Conservation (phyloP, 2,113 vertebrate species). For the Mustela lutreola region DNA sequence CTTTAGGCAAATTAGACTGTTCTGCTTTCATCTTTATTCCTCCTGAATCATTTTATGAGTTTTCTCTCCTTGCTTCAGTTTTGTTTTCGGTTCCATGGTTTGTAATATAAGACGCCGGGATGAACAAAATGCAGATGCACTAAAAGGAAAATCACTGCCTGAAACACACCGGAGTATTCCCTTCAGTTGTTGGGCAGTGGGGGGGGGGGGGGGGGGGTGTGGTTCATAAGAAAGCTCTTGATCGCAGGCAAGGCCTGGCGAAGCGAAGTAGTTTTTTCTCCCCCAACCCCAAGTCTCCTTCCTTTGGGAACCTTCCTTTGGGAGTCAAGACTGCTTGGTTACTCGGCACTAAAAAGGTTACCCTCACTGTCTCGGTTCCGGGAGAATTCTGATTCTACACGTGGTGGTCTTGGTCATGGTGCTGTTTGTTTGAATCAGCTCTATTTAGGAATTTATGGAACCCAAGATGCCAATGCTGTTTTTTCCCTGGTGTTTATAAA, state of each 20-base stretch:
- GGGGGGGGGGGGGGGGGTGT: rapidly evolving
- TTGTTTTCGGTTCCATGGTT: slow-evolving; percentile 34
- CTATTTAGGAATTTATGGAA: background rate
- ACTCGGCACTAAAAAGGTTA: background rate
- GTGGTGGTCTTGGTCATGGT: background rate
- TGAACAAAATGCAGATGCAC: background rate
- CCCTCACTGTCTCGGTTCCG: background rate
- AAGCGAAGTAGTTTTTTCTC: background rate
- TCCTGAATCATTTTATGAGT: slow-evolving; percentile 38
- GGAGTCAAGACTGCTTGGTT: background rate
- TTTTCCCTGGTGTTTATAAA: background rate
- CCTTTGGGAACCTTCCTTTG: background rate
- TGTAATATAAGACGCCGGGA: background rate
- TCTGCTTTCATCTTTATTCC: slow-evolving; percentile 24
- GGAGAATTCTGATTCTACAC: background rate
- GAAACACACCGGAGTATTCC: background rate
- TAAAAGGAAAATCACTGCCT: background rate
- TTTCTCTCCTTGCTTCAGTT: slow-evolving; percentile 1
- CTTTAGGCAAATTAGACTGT: background rate
- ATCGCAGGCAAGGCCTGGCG: background rate
- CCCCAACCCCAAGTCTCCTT: background rate
- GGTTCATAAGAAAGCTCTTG: background rate
- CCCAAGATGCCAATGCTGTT: background rate
- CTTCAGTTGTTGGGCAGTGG: background rate
- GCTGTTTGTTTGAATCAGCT: background rate